Evolutionary conservation across 2,888 invertebrate genomes (phyloP).

Genomic region (Agrochola lychnidis): DNA sequence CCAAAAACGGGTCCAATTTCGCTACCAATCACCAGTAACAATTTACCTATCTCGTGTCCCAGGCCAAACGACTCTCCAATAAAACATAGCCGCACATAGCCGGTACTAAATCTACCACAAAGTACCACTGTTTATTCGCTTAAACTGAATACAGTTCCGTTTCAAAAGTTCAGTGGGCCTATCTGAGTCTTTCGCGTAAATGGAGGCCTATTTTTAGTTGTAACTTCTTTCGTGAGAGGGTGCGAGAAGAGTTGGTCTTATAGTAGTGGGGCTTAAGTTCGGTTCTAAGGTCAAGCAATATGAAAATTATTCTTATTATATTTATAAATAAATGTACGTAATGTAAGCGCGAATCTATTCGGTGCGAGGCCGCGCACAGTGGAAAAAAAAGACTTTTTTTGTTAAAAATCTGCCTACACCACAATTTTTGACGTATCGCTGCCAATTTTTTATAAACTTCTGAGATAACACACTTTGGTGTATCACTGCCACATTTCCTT

Average conservation of each 20-base stretch:
- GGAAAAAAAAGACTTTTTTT: too few species aligned
- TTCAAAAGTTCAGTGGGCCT: constrained; percentile 70
- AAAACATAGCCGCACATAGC: constrained; percentile 51
- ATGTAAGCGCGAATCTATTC: too few species aligned
- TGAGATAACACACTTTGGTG: too few species aligned
- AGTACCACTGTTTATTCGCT: constrained; percentile 64
- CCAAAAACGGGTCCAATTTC: constrained; percentile 58
- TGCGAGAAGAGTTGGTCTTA: neutral
- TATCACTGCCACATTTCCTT: too few species aligned
- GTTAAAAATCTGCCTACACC: too few species aligned
- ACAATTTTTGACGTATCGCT: too few species aligned
- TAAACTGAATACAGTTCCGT: constrained; percentile 68
- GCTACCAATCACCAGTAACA: constrained; percentile 63
- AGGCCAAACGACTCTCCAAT: constrained; percentile 52
- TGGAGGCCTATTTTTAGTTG: constrained; percentile 78
- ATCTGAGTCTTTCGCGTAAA: constrained; percentile 72
- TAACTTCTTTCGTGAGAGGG: constrained; percentile 6
- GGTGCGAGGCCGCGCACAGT: too few species aligned
- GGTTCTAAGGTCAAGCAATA: neutral
- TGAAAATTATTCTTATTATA: neutral
- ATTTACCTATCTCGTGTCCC: constrained; percentile 63
- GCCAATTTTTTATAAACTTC: too few species aligned
- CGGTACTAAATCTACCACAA: constrained; percentile 65
- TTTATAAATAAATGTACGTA: too few species aligned
- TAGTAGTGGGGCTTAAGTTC: neutral